These are phyloP conservation scores for Synergus gifuensis DNA, from an alignment of 2,888 invertebrate species.

Conservation along the genomic window DNA sequence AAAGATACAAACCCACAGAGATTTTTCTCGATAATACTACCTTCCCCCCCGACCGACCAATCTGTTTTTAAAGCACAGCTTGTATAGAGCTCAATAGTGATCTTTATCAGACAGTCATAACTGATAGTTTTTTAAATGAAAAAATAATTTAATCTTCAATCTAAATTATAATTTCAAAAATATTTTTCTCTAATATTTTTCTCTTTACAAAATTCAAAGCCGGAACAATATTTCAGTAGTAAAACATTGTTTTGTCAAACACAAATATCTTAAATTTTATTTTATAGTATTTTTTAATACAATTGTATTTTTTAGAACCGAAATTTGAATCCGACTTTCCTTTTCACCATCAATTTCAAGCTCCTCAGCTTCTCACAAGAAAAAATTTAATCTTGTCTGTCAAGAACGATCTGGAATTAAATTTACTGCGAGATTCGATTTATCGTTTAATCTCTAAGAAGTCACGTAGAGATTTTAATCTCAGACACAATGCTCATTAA, in stretches of 20 bases:
- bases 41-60: neutral
- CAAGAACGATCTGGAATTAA: slow-evolving; percentile 24
- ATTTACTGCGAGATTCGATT: slow-evolving; percentile 14
- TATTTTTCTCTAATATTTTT: neutral
- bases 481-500: neutral
- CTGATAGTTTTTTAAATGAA: neutral
- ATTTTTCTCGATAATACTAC: neutral
- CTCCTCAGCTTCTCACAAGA: neutral
- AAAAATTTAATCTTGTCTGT: slow-evolving; percentile 19
- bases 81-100: neutral
- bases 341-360: neutral
- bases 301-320: neutral
- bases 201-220: too few species aligned
- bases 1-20: slow-evolving; percentile 12
- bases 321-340: neutral
- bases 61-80: neutral
- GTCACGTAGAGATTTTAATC: slow-evolving; percentile 23
- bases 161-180: neutral
- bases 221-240: neutral
- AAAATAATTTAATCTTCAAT: neutral
- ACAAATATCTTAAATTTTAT: neutral
- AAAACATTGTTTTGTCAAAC: neutral
- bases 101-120: neutral
- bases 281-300: neutral
- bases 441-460: slow-evolving; percentile 6